Conservation (phyloP, 2,797 vertebrate genomes). For the Chanos chanos region DNA sequence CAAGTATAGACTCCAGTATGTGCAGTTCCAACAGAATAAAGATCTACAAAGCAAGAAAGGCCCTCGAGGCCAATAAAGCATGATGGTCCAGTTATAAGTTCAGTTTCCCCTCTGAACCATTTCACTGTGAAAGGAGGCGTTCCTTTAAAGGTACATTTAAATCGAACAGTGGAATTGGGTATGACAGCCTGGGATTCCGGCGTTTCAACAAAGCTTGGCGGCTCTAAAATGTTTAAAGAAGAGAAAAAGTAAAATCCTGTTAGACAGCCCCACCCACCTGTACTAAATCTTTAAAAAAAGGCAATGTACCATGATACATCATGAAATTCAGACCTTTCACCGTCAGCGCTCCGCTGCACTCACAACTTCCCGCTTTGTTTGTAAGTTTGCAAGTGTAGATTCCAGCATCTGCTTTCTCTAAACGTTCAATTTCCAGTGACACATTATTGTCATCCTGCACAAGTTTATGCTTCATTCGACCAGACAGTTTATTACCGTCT, state of each 20-base stretch:
- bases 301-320: too few relatives aligned
- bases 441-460: conserved; percentile 86
- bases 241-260: conserved; percentile 52
- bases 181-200: conserved; percentile 84
- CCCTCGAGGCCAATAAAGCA: conserved; percentile 91
- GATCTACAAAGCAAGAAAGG: conserved; percentile 87
- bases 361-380: conserved; percentile 86
- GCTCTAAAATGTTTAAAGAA: conserved; percentile 72
- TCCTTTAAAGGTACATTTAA: conserved; percentile 89
- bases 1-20: conserved; percentile 91
- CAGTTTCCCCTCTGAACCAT: conserved; percentile 93
- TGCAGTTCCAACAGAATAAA: conserved; percentile 83
- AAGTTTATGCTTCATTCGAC: conserved; percentile 86
- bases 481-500: conserved; percentile 83
- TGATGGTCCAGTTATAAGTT: conserved; percentile 86
- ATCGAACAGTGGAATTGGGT: conserved; percentile 85
- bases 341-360: conserved; percentile 77
- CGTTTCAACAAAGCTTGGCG: conserved; percentile 87
- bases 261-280: conserved; percentile 15
- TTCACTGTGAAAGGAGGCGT: conserved; percentile 92
- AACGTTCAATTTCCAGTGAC: conserved; percentile 82
- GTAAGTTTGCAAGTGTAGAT: conserved; percentile 87
- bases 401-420: conserved; percentile 85
- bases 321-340: conserved; percentile 71
- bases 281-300: neutral